These are phyloP conservation scores for Penaeus chinensis DNA, from an alignment of 1,140 invertebrate genomes.

Conservation along the genomic window DNA sequence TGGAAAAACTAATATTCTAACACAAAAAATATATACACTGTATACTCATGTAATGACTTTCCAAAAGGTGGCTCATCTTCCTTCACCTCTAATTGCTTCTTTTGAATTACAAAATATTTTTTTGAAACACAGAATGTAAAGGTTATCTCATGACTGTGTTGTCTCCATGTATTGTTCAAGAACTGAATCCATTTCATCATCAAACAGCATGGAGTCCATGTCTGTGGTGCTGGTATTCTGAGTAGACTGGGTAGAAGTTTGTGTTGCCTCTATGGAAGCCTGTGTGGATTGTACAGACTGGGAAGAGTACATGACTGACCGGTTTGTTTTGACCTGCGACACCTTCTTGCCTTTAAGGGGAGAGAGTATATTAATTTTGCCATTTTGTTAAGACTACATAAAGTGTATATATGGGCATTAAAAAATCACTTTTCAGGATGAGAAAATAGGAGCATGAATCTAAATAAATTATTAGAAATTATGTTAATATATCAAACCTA, in stretches of 20 bases:
- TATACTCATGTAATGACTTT: too few species aligned
- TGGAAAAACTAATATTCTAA: too few species aligned
- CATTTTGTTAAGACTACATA: not conserved
- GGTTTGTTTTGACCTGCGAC: not conserved
- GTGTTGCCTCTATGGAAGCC: not conserved
- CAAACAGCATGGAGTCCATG: not conserved
- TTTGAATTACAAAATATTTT: too few species aligned
- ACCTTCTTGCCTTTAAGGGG: not conserved
- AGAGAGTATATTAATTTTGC: not conserved
- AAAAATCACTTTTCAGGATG: too few species aligned
- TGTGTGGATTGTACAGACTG: conserved; percentile 5
- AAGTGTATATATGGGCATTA: too few species aligned
- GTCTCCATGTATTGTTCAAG: conserved; percentile 3
- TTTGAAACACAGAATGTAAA: too few species aligned
- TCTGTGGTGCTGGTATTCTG: not conserved
- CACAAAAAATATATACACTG: too few species aligned
- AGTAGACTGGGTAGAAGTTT: not conserved
- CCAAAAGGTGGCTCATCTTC: too few species aligned
- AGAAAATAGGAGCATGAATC: too few species aligned
- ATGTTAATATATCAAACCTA: too few species aligned
- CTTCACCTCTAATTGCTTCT: too few species aligned
- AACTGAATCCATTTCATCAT: conserved; percentile 2
- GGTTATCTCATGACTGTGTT: not conserved
- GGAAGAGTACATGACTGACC: not conserved
- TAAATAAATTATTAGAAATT: too few species aligned